Evolutionary conservation across 1,140 invertebrate species (phyloP).

Genomic region (Aphaenogaster rudis): DNA sequence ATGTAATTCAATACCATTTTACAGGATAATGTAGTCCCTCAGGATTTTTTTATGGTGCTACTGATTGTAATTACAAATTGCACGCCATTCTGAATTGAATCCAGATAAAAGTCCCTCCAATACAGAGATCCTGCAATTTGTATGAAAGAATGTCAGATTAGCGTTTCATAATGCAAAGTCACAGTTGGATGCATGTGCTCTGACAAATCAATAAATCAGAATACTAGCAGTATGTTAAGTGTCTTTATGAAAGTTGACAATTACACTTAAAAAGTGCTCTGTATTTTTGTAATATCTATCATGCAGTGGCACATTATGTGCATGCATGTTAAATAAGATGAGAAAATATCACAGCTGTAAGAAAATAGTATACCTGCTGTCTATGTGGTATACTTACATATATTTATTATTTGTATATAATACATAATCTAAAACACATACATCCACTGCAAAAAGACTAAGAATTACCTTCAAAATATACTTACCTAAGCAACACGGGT

Average conservation of each 20-base stretch:
- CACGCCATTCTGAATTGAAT: not conserved
- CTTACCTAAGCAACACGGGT: not conserved
- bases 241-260: not conserved
- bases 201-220: slow-evolving; percentile 27
- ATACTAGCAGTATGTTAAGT: not conserved
- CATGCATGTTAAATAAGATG: not conserved
- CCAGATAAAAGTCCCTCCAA: not conserved
- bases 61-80: not conserved
- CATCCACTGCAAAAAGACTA: not conserved
- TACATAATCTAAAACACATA: not conserved
- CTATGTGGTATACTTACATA: not conserved
- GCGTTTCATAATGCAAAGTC: not conserved
- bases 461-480: slow-evolving; percentile 12
- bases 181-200: not conserved
- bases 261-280: not conserved
- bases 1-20: slow-evolving; percentile 17
- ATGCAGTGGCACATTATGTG: not conserved
- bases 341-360: not conserved
- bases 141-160: not conserved
- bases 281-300: not conserved
- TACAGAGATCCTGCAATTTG: not conserved
- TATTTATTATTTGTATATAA: not conserved
- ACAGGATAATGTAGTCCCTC: not conserved
- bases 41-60: not conserved
- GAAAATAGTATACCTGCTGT: not conserved